Conservation (phyloP, 2,113 vertebrate species). For the Salvelinus namaycush region DNA sequence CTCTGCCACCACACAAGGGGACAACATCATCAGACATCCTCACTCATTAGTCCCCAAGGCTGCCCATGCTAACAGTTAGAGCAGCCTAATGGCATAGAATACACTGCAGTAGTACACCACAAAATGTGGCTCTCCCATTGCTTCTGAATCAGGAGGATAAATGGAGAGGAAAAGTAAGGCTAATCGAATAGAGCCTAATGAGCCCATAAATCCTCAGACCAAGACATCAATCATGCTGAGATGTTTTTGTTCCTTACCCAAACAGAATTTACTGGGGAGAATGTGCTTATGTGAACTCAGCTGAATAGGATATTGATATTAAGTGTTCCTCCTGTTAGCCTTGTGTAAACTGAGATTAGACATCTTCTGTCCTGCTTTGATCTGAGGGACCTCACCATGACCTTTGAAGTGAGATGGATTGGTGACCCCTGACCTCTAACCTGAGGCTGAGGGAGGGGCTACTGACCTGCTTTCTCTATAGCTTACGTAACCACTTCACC, state of each 20-base stretch:
- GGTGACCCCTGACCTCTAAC: conserved; percentile 18
- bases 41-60: conserved; percentile 32
- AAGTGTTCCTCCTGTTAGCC: background rate
- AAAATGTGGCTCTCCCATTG: conserved; percentile 15
- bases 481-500: background rate
- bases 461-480: background rate
- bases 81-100: conserved; percentile 20
- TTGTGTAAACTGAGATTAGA: conserved; percentile 1
- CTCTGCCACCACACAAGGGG: conserved; percentile 22
- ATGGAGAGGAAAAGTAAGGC: background rate
- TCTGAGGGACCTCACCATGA: conserved; percentile 11
- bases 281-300: background rate
- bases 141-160: background rate
- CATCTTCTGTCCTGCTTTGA: background rate
- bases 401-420: conserved; percentile 37
- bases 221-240: conserved; percentile 5
- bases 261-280: background rate
- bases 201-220: background rate
- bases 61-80: conserved; percentile 19
- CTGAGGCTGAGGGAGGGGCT: background rate
- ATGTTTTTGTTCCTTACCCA: background rate
- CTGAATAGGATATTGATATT: background rate
- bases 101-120: conserved; percentile 10
- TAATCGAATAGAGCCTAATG: background rate
- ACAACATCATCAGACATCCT: conserved; percentile 32